Evolutionary conservation across 1,140 invertebrate species (phyloP).

Genomic region (Stenopsyche tienmushanensis): DNA sequence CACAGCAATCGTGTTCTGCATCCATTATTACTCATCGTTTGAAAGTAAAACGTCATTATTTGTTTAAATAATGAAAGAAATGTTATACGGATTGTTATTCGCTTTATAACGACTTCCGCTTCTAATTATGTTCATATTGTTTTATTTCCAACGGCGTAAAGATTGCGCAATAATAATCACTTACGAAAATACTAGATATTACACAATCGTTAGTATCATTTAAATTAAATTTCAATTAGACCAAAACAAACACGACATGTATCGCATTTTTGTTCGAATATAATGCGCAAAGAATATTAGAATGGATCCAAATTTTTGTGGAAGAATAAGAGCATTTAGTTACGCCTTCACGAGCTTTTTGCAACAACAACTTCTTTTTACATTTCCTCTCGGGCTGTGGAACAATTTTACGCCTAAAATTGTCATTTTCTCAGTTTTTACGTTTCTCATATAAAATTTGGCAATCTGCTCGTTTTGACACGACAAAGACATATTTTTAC

Average conservation of each 20-base stretch:
- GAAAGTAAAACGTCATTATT: too few relatives aligned
- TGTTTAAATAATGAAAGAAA: too few relatives aligned
- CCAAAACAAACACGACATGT: too few relatives aligned
- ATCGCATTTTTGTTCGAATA: neutral
- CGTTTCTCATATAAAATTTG: too few relatives aligned
- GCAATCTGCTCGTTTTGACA: too few relatives aligned
- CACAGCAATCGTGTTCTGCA: too few relatives aligned
- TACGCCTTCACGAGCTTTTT: neutral
- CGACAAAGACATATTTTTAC: too few relatives aligned
- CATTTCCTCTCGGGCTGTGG: neutral
- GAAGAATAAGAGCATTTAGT: neutral
- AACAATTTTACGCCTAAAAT: neutral
- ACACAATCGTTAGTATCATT: neutral
- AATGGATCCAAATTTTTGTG: neutral
- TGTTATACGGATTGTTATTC: too few relatives aligned
- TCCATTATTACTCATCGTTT: too few relatives aligned
- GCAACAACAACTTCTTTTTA: neutral
- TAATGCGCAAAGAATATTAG: neutral
- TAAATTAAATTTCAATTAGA: neutral
- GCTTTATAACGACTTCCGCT: too few relatives aligned
- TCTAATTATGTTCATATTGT: too few relatives aligned
- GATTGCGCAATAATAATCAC: too few relatives aligned
- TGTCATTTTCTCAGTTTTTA: neutral
- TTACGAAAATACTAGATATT: neutral
- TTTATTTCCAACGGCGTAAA: neutral